A percentile compares a stretch with the other conserved stretches of the same genome.
These are phyloP conservation scores for Trematocara nigrifrons DNA, from an alignment of 2,113 vertebrate species.

Conservation along the genomic window DNA sequence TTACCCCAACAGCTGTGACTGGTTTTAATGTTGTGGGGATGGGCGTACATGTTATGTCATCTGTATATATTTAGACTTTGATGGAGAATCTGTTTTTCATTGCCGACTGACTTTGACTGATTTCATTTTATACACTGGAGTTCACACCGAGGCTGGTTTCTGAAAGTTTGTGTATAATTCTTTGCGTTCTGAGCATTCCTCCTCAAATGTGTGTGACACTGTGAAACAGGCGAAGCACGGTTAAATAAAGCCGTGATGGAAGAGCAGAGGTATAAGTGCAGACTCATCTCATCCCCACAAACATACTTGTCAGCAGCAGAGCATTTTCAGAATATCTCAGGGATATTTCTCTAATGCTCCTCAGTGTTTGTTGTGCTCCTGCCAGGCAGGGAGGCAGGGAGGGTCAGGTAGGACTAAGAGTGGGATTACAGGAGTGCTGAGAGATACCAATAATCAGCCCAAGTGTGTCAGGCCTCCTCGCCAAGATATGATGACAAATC, in stretches of 20 bases:
- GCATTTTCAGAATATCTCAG: slow-evolving; percentile 19
- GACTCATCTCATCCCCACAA: background rate
- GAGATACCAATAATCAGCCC: slow-evolving; percentile 26
- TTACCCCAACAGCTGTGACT: background rate
- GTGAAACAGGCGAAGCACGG: background rate
- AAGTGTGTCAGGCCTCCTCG: slow-evolving; percentile 5
- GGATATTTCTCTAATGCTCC: slow-evolving; percentile 31
- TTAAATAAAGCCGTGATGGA: background rate
- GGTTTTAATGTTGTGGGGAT: background rate
- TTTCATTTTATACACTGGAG: background rate
- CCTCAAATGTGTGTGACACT: background rate
- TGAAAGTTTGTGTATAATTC: slow-evolving; percentile 5
- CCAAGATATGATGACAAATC: slow-evolving; percentile 4
- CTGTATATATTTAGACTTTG: background rate
- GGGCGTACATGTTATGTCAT: background rate
- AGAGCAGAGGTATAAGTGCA: background rate
- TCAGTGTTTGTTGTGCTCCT: background rate
- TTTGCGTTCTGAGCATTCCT: slow-evolving; percentile 45
- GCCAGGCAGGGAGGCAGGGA: background rate
- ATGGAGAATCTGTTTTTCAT: background rate
- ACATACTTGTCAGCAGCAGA: slow-evolving; percentile 35
- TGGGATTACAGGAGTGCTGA: slow-evolving; percentile 42
- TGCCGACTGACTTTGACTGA: background rate
- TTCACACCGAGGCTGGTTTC: background rate
- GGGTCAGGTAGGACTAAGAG: background rate